Conservation (phyloP, 2,888 invertebrate species). For the Parnassius mnemosyne region DNA sequence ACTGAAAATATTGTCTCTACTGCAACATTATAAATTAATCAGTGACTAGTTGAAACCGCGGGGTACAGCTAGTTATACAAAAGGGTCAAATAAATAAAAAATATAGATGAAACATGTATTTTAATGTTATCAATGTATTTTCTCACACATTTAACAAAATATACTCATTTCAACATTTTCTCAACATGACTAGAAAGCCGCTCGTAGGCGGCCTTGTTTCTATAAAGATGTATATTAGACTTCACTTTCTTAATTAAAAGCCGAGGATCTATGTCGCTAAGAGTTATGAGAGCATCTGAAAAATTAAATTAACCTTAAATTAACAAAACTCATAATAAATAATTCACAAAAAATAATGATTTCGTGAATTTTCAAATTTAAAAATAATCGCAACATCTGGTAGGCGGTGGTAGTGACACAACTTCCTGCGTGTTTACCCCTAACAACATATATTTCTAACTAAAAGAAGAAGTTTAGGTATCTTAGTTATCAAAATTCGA, state of each 20-base stretch:
- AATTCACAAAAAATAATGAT: neutral
- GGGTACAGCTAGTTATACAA: too few species aligned
- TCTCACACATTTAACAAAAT: neutral
- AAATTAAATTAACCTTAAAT: constrained; percentile 7
- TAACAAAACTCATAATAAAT: neutral
- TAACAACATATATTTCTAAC: too few species aligned
- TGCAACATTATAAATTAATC: too few species aligned
- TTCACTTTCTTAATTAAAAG: constrained; percentile 80
- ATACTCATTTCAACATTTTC: constrained; percentile 42
- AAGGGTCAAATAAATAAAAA: neutral
- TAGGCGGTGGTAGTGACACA: too few species aligned
- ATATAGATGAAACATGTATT: neutral
- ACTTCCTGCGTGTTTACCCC: too few species aligned
- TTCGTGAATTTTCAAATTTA: too few species aligned
- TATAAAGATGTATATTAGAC: constrained; percentile 79
- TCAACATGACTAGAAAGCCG: constrained; percentile 61
- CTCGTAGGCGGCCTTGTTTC: constrained; percentile 80
- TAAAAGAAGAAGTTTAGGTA: too few species aligned
- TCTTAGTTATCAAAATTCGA: too few species aligned
- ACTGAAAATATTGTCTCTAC: too few species aligned
- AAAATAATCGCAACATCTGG: too few species aligned
- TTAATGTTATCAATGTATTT: neutral
- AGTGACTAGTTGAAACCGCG: too few species aligned
- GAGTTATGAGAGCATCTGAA: constrained; percentile 75
- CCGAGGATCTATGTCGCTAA: constrained; percentile 77